Evolutionary conservation across 1,140 invertebrate genomes (phyloP).

Genomic region (Dryas iulia): DNA sequence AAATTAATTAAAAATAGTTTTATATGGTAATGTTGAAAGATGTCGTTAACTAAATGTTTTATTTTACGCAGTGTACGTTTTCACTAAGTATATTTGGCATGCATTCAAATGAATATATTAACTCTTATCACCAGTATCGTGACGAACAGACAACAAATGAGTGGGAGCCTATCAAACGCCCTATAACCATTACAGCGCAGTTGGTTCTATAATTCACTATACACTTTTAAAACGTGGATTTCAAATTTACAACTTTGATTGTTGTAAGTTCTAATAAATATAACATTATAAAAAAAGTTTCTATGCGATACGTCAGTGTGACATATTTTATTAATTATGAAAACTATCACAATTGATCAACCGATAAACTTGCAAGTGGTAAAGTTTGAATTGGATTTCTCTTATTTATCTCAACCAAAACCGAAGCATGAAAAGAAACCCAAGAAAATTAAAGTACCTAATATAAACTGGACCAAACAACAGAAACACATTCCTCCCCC

Average conservation of each 20-base stretch:
- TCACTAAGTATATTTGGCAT: conserved; percentile 55
- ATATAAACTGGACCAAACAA: conserved; percentile 38
- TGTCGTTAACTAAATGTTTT: not conserved
- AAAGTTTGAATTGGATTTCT: conserved; percentile 63
- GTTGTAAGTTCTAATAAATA: no score
- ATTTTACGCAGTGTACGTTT: conserved; percentile 29
- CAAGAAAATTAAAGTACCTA: conserved; percentile 49
- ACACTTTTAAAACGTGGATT: not conserved
- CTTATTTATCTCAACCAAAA: conserved; percentile 36
- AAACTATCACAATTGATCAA: conserved; percentile 64
- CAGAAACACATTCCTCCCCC: conserved; percentile 49
- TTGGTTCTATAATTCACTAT: not conserved
- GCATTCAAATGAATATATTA: conserved; percentile 72
- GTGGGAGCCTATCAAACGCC: conserved; percentile 61
- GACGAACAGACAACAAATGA: conserved; percentile 55
- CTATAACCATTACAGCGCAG: conserved; percentile 27
- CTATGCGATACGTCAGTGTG: conserved; percentile 13
- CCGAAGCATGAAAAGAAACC: conserved; percentile 37
- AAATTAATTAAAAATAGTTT: no score
- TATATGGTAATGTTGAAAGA: no score
- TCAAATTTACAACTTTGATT: not conserved
- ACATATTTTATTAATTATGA: conserved; percentile 46
- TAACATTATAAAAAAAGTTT: not conserved
- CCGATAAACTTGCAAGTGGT: conserved; percentile 71
- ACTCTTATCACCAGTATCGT: conserved; percentile 63